A percentile compares a stretch with the other conserved stretches of the same genome.
These are phyloP conservation scores for Stenchaetothrips biformis DNA, from an alignment of 2,888 invertebrate genomes.

Conservation along the genomic window DNA sequence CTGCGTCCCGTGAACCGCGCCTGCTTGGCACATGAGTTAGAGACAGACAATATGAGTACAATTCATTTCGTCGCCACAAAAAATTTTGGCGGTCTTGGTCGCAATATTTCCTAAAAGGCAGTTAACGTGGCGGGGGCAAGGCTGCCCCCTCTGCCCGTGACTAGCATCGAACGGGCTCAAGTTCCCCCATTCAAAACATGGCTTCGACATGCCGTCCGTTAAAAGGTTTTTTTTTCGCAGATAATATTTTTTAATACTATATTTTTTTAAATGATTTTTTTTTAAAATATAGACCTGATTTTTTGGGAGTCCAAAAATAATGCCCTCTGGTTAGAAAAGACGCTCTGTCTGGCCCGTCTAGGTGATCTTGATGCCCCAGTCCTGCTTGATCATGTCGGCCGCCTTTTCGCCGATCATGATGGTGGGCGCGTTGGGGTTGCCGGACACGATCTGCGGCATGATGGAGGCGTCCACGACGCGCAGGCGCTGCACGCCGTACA, in stretches of 20 bases:
- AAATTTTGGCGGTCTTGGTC: too few species aligned
- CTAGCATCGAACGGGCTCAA: neutral
- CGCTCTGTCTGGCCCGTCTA: neutral
- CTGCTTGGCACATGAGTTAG: neutral
- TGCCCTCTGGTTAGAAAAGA: neutral
- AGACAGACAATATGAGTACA: neutral
- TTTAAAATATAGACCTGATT: too few species aligned
- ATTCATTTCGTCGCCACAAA: too few species aligned
- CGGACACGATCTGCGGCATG: constrained; percentile 84
- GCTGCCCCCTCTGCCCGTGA: neutral
- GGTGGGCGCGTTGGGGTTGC: constrained; percentile 83
- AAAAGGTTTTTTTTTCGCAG: too few species aligned
- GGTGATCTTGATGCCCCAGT: constrained; percentile 47
- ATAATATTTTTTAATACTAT: too few species aligned
- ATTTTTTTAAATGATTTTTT: too few species aligned
- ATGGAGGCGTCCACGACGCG: constrained; percentile 80
- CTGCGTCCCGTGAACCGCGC: too few species aligned
- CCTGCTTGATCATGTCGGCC: constrained; percentile 82
- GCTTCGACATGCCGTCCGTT: constrained; percentile 18
- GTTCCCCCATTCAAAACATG: constrained; percentile 39
- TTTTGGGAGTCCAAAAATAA: neutral
- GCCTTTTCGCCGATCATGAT: constrained; percentile 90
- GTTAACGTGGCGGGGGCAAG: constrained; percentile 29
- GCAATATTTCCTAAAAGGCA: too few species aligned
- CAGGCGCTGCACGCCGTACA: constrained; percentile 71